A percentile compares a stretch with the other conserved stretches of the same genome.
phyloP scores from a whole-genome alignment of 1,140 invertebrate genomes.

The Medauroidea extradentata region DNA sequence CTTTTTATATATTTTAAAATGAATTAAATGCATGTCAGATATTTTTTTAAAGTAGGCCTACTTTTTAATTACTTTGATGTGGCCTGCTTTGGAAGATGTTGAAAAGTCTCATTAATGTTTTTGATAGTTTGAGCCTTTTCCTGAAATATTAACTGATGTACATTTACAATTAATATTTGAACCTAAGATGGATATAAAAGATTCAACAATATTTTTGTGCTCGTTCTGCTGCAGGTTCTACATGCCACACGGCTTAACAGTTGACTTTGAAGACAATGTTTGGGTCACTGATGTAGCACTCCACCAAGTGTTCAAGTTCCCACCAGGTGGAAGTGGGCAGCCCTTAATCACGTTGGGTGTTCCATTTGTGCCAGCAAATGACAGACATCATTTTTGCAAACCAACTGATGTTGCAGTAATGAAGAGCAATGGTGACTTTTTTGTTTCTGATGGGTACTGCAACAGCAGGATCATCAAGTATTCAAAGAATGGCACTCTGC shows the following conservation, averaged over 20 bases:
- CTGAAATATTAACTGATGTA: slow-evolving; percentile 23
- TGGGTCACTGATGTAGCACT: slow-evolving; percentile 97
- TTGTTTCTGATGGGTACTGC: slow-evolving; percentile 94
- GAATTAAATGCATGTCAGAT: too few species aligned
- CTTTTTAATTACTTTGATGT: too few species aligned
- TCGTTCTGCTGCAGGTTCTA: slow-evolving; percentile 60
- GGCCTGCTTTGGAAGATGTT: too few species aligned
- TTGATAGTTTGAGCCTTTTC: slow-evolving; percentile 58
- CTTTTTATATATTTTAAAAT: too few species aligned
- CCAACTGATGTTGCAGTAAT: slow-evolving; percentile 89
- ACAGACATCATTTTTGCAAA: slow-evolving; percentile 81
- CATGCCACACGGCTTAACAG: slow-evolving; percentile 89
- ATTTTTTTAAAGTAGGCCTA: too few species aligned
- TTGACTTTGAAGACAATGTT: slow-evolving; percentile 83
- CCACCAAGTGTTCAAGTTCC: slow-evolving; percentile 89
- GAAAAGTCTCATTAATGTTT: too few species aligned
- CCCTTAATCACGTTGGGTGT: slow-evolving; percentile 68
- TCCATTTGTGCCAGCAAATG: slow-evolving; percentile 72
- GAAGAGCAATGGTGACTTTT: slow-evolving; percentile 74
- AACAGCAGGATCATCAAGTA: slow-evolving; percentile 86
- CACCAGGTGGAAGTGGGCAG: background rate
- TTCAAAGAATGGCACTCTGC: slow-evolving; percentile 64
- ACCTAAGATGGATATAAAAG: too few species aligned
- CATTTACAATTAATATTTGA: slow-evolving; percentile 52
- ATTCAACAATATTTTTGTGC: too few species aligned